These are phyloP conservation scores for Oostethus manadensis DNA, from an alignment of 2,113 vertebrate genomes.

Conservation along the genomic window DNA sequence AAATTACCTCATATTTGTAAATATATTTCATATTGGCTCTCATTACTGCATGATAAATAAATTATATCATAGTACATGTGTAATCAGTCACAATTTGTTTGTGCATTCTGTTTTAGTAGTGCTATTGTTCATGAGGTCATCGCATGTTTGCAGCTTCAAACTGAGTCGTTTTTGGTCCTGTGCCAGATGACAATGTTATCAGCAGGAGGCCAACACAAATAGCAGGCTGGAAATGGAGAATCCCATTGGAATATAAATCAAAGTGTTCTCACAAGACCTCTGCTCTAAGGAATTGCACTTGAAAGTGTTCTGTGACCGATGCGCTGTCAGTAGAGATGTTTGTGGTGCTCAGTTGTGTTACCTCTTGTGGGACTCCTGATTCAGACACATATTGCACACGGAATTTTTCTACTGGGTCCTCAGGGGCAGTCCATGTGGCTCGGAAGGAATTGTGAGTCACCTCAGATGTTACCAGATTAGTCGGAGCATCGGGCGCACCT, in stretches of 20 bases:
- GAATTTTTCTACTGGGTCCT: conserved; percentile 85
- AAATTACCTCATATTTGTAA: background rate
- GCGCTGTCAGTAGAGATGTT: background rate
- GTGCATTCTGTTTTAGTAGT: too few relatives aligned
- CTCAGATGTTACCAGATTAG: conserved; percentile 87
- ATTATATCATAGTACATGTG: too few relatives aligned
- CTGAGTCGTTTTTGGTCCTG: conserved; percentile 28
- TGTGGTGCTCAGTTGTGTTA: conserved; percentile 43
- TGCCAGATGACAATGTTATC: conserved; percentile 20
- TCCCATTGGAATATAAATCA: conserved; percentile 29
- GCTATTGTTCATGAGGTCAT: conserved; percentile 11
- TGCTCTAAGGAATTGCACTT: background rate
- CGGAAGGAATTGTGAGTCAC: conserved; percentile 86
- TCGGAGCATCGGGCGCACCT: conserved; percentile 70
- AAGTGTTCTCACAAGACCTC: background rate
- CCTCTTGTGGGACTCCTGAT: conserved; percentile 79
- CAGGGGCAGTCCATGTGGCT: conserved; percentile 83
- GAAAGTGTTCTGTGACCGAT: background rate
- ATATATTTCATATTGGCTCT: too few relatives aligned
- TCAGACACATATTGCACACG: conserved; percentile 85
- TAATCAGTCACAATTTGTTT: too few relatives aligned
- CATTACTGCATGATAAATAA: too few relatives aligned
- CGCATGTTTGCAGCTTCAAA: conserved; percentile 36
- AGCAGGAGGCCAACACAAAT: conserved; percentile 40
- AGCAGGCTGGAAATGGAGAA: conserved; percentile 31